These are phyloP conservation scores for Silurus asotus DNA, from an alignment of 2,113 vertebrate genomes.

Conservation along the genomic window DNA sequence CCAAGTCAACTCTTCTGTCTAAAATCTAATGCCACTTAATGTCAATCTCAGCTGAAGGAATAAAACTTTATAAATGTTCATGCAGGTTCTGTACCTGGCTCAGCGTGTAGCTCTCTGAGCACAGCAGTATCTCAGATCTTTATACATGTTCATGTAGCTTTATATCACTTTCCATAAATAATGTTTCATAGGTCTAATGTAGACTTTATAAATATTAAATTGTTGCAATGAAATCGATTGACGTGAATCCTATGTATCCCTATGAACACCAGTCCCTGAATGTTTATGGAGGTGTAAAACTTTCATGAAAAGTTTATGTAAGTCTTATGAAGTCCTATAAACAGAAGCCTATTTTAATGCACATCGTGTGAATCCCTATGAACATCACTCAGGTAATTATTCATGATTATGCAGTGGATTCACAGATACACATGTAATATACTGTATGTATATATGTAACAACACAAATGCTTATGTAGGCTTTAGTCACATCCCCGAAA, in stretches of 20 bases:
- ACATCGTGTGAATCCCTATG: neutral
- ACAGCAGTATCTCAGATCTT: neutral
- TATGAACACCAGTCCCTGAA: neutral
- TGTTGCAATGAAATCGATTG: neutral
- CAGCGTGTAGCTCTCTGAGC: neutral
- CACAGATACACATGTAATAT: neutral
- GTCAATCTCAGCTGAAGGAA: neutral
- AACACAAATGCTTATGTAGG: neutral
- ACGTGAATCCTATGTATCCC: neutral
- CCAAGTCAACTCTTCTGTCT: neutral
- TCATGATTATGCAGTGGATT: neutral
- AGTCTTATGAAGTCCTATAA: neutral
- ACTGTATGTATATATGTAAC: neutral
- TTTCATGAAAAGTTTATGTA: neutral
- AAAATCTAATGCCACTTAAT: neutral
- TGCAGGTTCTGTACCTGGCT: neutral
- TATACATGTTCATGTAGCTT: neutral
- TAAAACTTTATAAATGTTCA: neutral
- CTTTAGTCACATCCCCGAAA: neutral
- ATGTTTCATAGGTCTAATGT: neutral
- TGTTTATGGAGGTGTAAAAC: neutral
- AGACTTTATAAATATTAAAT: neutral
- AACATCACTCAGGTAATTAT: neutral
- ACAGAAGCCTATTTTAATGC: neutral
- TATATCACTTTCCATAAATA: neutral